Evolutionary conservation across 2,888 invertebrate genomes (phyloP).

Genomic region (Stenodera caucasica): DNA sequence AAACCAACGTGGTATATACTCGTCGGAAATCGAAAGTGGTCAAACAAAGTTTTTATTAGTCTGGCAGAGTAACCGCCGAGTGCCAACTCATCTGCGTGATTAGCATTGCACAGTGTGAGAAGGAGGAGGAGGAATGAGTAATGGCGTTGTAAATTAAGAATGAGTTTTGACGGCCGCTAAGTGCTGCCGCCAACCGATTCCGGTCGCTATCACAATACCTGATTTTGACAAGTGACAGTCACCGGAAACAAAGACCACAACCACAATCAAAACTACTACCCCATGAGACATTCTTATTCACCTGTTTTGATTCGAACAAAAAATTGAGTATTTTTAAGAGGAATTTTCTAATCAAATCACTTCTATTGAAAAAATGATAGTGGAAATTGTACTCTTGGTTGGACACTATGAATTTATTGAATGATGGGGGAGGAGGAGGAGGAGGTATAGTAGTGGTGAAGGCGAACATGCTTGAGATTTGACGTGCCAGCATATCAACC

Average conservation of each 20-base stretch:
- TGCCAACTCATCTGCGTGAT: conserved; percentile 26
- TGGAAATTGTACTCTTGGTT: no score
- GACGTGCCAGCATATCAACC: conserved; percentile 12
- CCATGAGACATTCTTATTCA: no score
- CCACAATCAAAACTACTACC: background rate
- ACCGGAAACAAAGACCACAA: conserved; percentile 38
- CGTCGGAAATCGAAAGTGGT: conserved; percentile 20
- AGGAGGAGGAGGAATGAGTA: conserved; percentile 44
- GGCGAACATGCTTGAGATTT: conserved; percentile 1
- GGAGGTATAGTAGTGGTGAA: background rate
- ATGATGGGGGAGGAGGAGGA: no score
- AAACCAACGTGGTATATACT: conserved; percentile 2
- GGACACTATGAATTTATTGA: no score
- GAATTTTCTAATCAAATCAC: no score
- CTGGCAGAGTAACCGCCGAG: conserved; percentile 11
- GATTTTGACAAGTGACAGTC: conserved; percentile 37
- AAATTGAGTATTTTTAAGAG: no score
- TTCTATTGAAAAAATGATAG: no score
- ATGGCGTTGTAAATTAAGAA: conserved; percentile 49
- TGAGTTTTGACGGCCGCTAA: conserved; percentile 47
- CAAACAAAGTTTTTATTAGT: conserved; percentile 22
- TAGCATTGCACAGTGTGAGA: conserved; percentile 28
- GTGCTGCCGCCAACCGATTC: conserved; percentile 41
- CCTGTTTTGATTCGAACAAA: no score
- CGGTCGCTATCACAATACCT: conserved; percentile 38